A percentile compares a stretch with the other conserved stretches of the same genome.
Conservation (phyloP, 2,113 vertebrate genomes). For the Zonotrichia leucophrys region DNA sequence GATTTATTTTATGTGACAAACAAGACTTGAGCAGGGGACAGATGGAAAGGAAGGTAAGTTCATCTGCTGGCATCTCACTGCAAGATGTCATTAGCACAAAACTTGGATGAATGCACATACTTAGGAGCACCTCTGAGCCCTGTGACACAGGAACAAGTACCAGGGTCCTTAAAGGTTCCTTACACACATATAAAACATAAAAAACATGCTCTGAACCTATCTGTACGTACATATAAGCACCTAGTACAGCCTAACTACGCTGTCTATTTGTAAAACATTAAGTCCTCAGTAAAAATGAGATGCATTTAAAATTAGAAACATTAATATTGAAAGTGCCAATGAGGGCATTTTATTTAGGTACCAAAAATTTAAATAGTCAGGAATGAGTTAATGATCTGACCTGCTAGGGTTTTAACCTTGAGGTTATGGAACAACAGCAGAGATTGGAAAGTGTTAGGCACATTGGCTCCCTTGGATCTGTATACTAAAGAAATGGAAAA, state of each 20-base stretch:
- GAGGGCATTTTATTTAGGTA: neutral
- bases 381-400: constrained; percentile 30
- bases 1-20: neutral
- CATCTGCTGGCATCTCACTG: neutral
- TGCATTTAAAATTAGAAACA: neutral
- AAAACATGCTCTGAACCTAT: neutral
- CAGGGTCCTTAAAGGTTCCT: neutral
- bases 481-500: constrained; percentile 58
- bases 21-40: neutral
- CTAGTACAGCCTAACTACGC: neutral
- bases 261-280: neutral
- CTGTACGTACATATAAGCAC: neutral
- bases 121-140: neutral
- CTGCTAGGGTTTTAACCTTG: constrained; percentile 10
- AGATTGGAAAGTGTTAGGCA: constrained; percentile 57
- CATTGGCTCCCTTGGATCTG: constrained; percentile 14
- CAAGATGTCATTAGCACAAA: neutral
- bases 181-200: rapidly evolving
- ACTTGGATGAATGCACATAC: neutral
- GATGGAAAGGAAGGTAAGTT: neutral
- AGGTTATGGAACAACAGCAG: constrained; percentile 51
- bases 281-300: neutral
- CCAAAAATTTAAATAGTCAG: neutral
- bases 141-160: neutral
- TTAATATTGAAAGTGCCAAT: neutral